Evolutionary conservation across 2,113 vertebrate species (phyloP).

Genomic region (Hymenochirus boettgeri): DNA sequence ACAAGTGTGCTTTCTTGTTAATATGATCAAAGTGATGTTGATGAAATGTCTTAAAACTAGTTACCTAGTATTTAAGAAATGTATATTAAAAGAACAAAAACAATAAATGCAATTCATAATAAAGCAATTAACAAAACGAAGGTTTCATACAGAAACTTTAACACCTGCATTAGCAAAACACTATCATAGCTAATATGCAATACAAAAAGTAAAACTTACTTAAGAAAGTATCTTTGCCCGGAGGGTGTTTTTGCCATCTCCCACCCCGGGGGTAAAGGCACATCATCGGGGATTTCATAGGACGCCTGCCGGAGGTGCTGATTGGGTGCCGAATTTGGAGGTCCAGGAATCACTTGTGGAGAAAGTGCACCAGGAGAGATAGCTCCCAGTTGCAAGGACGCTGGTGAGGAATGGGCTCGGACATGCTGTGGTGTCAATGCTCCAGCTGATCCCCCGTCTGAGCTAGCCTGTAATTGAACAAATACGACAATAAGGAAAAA

Average conservation of each 20-base stretch:
- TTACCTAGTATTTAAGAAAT: too few relatives aligned
- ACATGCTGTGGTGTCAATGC: slow-evolving; percentile 88
- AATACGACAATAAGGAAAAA: not conserved
- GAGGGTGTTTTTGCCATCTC: slow-evolving; percentile 97
- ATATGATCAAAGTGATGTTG: too few relatives aligned
- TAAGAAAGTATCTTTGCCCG: slow-evolving; percentile 97
- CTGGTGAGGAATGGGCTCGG: slow-evolving; percentile 93
- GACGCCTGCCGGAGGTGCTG: slow-evolving; percentile 96
- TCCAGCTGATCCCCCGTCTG: slow-evolving; percentile 84
- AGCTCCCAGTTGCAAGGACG: slow-evolving; percentile 84
- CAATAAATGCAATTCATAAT: too few relatives aligned
- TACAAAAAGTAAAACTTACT: slow-evolving; percentile 78
- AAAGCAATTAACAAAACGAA: too few relatives aligned
- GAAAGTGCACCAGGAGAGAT: slow-evolving; percentile 75
- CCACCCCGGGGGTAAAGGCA: slow-evolving; percentile 91
- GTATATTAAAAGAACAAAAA: too few relatives aligned
- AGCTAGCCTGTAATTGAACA: slow-evolving; percentile 76
- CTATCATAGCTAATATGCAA: too few relatives aligned
- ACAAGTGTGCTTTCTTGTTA: too few relatives aligned
- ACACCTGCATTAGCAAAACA: too few relatives aligned
- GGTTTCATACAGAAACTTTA: too few relatives aligned
- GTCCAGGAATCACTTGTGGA: slow-evolving; percentile 63
- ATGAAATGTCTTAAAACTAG: too few relatives aligned
- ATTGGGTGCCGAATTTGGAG: slow-evolving; percentile 66
- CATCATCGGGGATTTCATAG: slow-evolving; percentile 91